A percentile compares a stretch with the other conserved stretches of the same genome.
These are phyloP conservation scores for human DNA, from an alignment of 2,113 vertebrate species.

Conservation along the genomic window GRCh38 chr16:14813501-14814000, in stretches of 20 bases:
- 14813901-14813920: neutral
- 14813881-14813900: neutral
- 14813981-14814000: neutral
- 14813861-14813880: neutral
- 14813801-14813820: neutral
- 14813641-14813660: neutral
- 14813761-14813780: neutral
- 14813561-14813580: too few species aligned
- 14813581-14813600: too few species aligned
- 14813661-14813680: neutral
- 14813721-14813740: neutral
- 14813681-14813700: neutral
- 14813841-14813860: neutral
- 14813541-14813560: neutral
- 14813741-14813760: neutral
- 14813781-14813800: neutral
- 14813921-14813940: neutral
- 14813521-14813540: neutral
- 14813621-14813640: neutral
- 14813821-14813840: neutral
- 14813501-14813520: neutral
- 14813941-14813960: constrained; percentile 3
- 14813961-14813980: neutral
- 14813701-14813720: neutral
- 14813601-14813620: neutral